Conservation (phyloP, 2,797 vertebrate species). For the Aulostomus chinensis region DNA sequence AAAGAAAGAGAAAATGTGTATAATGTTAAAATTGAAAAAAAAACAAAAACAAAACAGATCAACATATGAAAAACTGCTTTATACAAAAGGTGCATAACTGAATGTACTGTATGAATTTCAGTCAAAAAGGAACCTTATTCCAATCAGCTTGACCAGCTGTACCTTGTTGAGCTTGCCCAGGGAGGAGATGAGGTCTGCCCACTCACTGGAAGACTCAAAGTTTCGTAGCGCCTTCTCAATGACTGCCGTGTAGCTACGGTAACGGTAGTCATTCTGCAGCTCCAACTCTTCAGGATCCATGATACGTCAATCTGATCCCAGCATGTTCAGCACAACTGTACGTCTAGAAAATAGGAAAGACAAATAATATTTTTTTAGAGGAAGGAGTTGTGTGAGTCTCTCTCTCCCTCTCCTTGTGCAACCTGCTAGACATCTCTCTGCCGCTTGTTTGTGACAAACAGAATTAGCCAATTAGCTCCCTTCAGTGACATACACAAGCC, state of each 20-base stretch:
- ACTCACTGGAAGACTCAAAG: constrained; percentile 98
- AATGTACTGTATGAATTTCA: no score
- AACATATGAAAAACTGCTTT: no score
- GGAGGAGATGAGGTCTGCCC: constrained; percentile 98
- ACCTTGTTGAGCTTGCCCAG: constrained; percentile 99
- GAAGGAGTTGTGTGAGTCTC: not conserved
- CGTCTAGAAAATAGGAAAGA: constrained; percentile 26
- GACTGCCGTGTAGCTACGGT: constrained; percentile 89
- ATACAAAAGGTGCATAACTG: no score
- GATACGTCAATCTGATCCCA: constrained; percentile 64
- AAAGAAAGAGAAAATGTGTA: no score
- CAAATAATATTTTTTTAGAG: not conserved
- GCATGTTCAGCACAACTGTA: constrained; percentile 63
- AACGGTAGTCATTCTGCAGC: constrained; percentile 92
- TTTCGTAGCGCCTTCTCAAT: constrained; percentile 97
- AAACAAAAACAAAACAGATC: no score
- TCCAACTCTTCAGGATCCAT: constrained; percentile 97
- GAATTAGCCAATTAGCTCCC: constrained; percentile 50
- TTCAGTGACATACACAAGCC: constrained; percentile 24
- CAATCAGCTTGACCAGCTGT: constrained; percentile 15
- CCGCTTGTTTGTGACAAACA: constrained; percentile 46
- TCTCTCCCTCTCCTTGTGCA: no score
- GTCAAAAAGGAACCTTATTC: no score
- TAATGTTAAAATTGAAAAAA: no score
- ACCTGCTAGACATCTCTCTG: constrained; percentile 18